Percentiles rank a stretch among this genome's conserved stretches.
Evolutionary conservation across 2,113 vertebrate genomes (phyloP).

Genomic region (Hipposideros armiger): DNA sequence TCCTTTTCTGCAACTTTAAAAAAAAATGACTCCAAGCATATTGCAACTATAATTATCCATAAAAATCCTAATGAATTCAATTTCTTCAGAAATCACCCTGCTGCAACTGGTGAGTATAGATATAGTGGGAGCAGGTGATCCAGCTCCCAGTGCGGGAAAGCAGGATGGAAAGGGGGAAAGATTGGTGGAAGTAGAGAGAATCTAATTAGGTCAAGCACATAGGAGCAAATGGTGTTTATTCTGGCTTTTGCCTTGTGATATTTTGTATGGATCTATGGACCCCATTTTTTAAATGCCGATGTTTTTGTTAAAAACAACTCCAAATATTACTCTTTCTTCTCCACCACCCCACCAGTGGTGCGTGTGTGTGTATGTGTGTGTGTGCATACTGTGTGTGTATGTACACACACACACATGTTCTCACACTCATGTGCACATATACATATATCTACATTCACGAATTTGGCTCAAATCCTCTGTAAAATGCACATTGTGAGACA

Average conservation of each 20-base stretch:
- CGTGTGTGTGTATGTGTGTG: background rate
- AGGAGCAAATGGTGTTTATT: slow-evolving; percentile 32
- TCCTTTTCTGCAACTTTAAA: too few species aligned
- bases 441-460: background rate
- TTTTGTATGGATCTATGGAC: slow-evolving; percentile 22
- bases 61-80: slow-evolving; percentile 81
- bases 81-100: slow-evolving; percentile 63
- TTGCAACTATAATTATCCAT: slow-evolving; percentile 81
- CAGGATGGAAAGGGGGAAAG: background rate
- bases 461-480: slow-evolving; percentile 18
- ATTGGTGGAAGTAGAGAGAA: background rate
- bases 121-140: background rate
- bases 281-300: slow-evolving; percentile 1
- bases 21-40: slow-evolving; percentile 80
- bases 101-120: slow-evolving; percentile 42
- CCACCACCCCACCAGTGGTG: background rate
- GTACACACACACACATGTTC: too few species aligned
- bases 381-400: background rate
- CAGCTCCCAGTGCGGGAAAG: background rate
- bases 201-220: slow-evolving; percentile 66
- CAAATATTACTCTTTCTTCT: background rate
- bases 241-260: slow-evolving; percentile 46
- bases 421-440: background rate
- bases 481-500: background rate
- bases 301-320: slow-evolving; percentile 44